Conservation (phyloP, 2,888 invertebrate species). For the Rugalucina vietnamica region DNA sequence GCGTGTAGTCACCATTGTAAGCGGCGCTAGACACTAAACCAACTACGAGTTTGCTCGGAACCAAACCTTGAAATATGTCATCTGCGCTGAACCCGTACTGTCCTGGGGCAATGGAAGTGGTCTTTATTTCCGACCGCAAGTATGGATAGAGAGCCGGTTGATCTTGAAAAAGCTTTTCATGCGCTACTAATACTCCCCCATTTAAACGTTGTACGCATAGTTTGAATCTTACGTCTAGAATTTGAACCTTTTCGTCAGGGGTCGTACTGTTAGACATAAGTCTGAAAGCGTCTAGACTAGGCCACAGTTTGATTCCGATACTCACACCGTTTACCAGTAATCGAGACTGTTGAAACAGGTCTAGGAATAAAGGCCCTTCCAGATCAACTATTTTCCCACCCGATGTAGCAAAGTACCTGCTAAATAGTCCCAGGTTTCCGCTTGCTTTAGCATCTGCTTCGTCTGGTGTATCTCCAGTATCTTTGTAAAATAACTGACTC, state of each 20-base stretch:
- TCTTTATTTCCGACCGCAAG: conserved; percentile 40
- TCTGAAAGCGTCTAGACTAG: conserved; percentile 32
- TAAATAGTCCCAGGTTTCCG: conserved; percentile 29
- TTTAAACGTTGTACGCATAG: conserved; percentile 50
- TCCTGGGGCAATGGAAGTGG: conserved; percentile 41
- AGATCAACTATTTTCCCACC: conserved; percentile 47
- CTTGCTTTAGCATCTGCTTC: conserved; percentile 34
- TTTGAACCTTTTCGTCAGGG: conserved; percentile 31
- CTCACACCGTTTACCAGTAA: conserved; percentile 39
- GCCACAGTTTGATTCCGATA: conserved; percentile 30
- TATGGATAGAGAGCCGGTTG: conserved; percentile 51
- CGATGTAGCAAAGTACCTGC: background rate
- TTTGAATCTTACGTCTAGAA: conserved; percentile 45
- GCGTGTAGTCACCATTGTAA: conserved; percentile 28
- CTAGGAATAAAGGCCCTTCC: conserved; percentile 48
- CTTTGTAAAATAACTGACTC: conserved; percentile 46
- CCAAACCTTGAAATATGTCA: conserved; percentile 39
- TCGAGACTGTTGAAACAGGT: conserved; percentile 41
- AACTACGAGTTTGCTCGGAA: conserved; percentile 30
- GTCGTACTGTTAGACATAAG: conserved; percentile 29
- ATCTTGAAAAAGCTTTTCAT: conserved; percentile 30
- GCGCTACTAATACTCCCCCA: conserved; percentile 34
- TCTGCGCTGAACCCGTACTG: conserved; percentile 35
- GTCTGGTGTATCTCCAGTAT: conserved; percentile 19
- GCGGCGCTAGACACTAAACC: conserved; percentile 27